Conservation (phyloP, 2,888 invertebrate genomes). For the Busseola fusca region DNA sequence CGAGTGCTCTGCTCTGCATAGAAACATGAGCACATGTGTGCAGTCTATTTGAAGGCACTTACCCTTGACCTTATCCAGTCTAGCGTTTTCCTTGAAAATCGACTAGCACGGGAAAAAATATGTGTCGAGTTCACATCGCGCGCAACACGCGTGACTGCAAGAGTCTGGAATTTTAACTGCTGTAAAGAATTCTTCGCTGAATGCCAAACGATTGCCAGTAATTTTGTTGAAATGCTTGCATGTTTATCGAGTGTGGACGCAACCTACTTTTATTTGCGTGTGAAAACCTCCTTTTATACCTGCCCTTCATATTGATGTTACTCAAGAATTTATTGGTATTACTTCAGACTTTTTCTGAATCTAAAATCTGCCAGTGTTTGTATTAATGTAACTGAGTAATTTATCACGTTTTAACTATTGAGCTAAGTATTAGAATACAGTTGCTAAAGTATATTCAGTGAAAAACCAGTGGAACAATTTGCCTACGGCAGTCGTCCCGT, state of each 20-base stretch:
- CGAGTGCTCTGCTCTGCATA: too few species aligned
- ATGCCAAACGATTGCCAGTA: slow-evolving; percentile 10
- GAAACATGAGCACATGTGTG: not conserved
- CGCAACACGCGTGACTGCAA: slow-evolving; percentile 27
- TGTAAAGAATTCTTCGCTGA: slow-evolving; percentile 15
- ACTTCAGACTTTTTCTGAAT: not conserved
- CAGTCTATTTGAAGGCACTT: not conserved
- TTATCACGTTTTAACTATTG: too few species aligned
- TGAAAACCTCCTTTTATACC: not conserved
- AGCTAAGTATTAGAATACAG: too few species aligned
- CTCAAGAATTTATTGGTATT: not conserved
- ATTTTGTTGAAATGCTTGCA: slow-evolving; percentile 21
- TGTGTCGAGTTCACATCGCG: slow-evolving; percentile 10
- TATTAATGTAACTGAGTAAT: too few species aligned
- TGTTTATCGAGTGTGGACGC: slow-evolving; percentile 19
- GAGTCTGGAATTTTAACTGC: slow-evolving; percentile 9
- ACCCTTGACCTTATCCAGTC: not conserved
- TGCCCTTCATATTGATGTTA: slow-evolving; percentile 16
- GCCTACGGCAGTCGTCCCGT: too few species aligned
- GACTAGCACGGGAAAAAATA: slow-evolving; percentile 13
- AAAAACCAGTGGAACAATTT: too few species aligned
- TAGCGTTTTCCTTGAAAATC: not conserved
- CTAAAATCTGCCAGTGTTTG: not conserved
- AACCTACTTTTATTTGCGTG: slow-evolving; percentile 27
- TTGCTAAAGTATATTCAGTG: too few species aligned